phyloP scores from a whole-genome alignment of 2,113 vertebrate species.

The Pogonocichla stellata region DNA sequence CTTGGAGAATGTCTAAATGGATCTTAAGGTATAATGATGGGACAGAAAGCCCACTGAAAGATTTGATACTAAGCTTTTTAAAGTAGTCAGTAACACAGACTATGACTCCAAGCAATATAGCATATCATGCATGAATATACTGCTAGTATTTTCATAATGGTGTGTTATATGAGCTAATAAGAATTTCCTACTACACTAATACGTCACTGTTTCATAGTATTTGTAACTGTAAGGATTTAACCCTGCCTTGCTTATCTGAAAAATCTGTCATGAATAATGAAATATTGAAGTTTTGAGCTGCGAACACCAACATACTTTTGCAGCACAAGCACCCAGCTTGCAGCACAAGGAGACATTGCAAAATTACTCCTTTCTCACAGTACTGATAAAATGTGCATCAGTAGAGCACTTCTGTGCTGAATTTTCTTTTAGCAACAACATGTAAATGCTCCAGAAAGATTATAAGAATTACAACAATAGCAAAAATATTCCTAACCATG shows the following conservation, averaged over 20 bases:
- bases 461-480: background rate
- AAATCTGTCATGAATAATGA: background rate
- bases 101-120: background rate
- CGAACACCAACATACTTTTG: background rate
- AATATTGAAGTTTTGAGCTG: background rate
- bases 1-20: background rate
- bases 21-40: background rate
- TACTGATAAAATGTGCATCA: background rate
- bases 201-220: background rate
- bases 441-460: background rate
- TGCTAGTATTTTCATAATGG: background rate
- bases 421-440: background rate
- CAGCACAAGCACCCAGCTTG: background rate
- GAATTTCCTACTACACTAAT: background rate
- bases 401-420: background rate
- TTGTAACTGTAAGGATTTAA: background rate
- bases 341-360: fast-evolving
- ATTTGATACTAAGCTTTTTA: background rate
- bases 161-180: background rate
- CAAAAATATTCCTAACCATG: background rate
- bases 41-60: background rate
- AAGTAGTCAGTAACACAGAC: background rate
- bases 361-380: background rate
- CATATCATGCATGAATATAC: background rate
- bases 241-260: background rate